Evolutionary conservation across 2,113 vertebrate genomes (phyloP).

Genomic region (Bos taurus): DNA sequence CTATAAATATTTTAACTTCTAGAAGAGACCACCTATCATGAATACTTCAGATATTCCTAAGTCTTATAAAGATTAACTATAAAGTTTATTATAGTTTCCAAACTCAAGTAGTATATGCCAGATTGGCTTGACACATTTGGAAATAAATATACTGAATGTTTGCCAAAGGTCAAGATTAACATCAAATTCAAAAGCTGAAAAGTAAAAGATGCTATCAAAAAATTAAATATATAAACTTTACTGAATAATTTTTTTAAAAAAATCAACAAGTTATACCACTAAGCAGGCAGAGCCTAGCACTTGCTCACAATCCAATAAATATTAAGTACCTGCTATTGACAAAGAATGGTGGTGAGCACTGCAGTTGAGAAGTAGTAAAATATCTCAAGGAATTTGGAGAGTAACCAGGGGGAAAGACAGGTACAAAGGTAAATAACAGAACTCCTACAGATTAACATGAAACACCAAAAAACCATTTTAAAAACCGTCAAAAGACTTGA

Average conservation of each 20-base stretch:
- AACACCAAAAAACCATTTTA: neutral
- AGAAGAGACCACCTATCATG: conserved; percentile 35
- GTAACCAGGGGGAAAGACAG: neutral
- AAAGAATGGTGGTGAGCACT: neutral
- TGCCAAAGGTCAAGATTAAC: neutral
- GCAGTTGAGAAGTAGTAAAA: neutral
- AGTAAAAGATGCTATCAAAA: neutral
- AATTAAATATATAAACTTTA: neutral
- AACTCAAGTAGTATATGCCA: neutral
- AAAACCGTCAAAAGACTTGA: neutral
- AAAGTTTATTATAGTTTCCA: neutral
- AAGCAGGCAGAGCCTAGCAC: neutral
- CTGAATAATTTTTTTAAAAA: neutral
- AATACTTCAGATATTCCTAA: neutral
- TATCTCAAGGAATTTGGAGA: neutral
- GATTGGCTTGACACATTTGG: neutral
- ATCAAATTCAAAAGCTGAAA: neutral
- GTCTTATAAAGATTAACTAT: neutral
- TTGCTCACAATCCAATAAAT: neutral
- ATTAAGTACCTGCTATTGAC: neutral
- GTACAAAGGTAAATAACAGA: neutral
- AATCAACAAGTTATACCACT: neutral
- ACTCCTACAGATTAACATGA: neutral
- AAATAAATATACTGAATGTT: neutral
- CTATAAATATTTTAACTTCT: conserved; percentile 42